These are phyloP conservation scores for Aurelia aurita DNA, from an alignment of 30 jellyfish, hydroid and myxozoan genomes.

Conservation along the genomic window DNA sequence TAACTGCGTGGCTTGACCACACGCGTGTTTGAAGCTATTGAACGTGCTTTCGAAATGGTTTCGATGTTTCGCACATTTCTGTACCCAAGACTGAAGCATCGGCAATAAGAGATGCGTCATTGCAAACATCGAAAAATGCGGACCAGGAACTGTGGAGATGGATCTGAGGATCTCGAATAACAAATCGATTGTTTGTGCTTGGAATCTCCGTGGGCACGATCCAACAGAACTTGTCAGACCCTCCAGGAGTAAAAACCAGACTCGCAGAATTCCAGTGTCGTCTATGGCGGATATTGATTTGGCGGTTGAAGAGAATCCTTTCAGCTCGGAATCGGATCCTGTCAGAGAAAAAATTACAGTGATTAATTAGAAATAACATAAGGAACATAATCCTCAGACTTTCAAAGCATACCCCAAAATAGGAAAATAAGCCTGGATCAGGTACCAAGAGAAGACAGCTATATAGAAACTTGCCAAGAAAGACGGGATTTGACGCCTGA, in stretches of 20 bases:
- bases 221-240: conserved; percentile 93
- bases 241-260: conserved; percentile 93
- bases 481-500: too few relatives aligned
- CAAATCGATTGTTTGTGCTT: conserved; percentile 85
- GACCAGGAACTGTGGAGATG: conserved; percentile 97
- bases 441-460: too few relatives aligned
- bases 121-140: conserved; percentile 96
- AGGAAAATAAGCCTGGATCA: too few relatives aligned
- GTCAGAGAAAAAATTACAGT: not conserved
- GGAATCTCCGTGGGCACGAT: conserved; percentile 87
- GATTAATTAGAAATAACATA: not conserved
- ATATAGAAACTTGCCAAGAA: too few relatives aligned
- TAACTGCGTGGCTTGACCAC: conserved; percentile 97
- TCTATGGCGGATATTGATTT: conserved; percentile 93
- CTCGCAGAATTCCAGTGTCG: conserved; percentile 98
- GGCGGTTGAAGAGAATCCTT: conserved; percentile 79
- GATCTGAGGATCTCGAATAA: conserved; percentile 95
- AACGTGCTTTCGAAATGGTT: conserved; percentile 87
- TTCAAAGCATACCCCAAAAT: too few relatives aligned
- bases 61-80: conserved; percentile 78
- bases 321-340: conserved; percentile 78
- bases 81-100: conserved; percentile 97
- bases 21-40: conserved; percentile 94
- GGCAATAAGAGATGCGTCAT: conserved; percentile 93
- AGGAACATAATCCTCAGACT: too few relatives aligned